phyloP scores from a whole-genome alignment of 2,113 vertebrate species.

The Lagopus leucura region DNA sequence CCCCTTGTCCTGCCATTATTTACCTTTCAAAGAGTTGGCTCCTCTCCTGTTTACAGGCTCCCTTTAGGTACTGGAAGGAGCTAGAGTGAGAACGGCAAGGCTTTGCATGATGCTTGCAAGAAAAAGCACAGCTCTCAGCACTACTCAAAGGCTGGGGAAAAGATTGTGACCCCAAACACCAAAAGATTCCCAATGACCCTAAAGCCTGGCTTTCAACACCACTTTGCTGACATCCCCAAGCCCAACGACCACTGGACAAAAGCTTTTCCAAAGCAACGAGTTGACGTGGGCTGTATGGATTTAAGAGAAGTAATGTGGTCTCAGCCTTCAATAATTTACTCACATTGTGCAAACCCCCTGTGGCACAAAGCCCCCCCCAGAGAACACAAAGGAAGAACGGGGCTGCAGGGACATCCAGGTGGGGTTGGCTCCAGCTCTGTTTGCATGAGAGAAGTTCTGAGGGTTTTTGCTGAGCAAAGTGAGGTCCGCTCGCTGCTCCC shows the following conservation, averaged over 20 bases:
- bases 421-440: background rate
- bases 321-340: background rate
- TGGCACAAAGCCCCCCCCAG: background rate
- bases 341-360: background rate
- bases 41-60: too few relatives aligned
- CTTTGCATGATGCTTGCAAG: background rate
- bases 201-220: background rate
- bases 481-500: background rate
- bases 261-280: background rate
- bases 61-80: too few relatives aligned
- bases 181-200: rapidly evolving
- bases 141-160: background rate
- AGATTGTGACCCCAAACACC: background rate
- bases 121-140: background rate
- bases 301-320: background rate
- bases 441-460: background rate
- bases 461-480: background rate
- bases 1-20: too few relatives aligned
- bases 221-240: rapidly evolving
- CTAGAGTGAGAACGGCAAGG: background rate
- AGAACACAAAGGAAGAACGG: background rate
- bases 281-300: background rate
- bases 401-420: background rate
- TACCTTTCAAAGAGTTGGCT: too few relatives aligned
- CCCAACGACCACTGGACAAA: background rate